Evolutionary conservation across 2,888 invertebrate genomes (phyloP), one percentile per base, ranked within the genome.

Genomic region (Amaurobius ferox): DNA sequence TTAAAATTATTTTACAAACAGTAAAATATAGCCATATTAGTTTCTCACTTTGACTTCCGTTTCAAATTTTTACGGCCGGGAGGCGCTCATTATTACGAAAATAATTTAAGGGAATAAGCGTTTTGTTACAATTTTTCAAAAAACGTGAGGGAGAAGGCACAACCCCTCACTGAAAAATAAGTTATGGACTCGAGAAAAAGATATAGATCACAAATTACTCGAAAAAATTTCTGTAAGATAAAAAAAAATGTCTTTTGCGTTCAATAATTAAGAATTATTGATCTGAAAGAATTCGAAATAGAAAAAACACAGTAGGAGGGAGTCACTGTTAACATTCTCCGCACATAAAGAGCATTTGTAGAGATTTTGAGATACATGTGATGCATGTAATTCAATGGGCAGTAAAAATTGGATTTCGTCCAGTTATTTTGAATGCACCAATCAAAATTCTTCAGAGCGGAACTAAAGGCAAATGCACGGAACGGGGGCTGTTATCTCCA

Each of bases 381-480:
- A 72, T 44, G 77, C 83, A 48, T 35, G n/a, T 35, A 71, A 77
- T 72, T 76, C 72, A 85, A 72, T 71, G 61, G 77, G 66, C 44
- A 72, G 78, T 70, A 85, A 83, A 85, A 85, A 76, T 85, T 85
- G 83, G 83, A 85, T 67, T 85, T 23, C 39, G 55, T 85, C 83
- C 83, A 85, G 83, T 85, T 72, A 85, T 77, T 85, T 85, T 85
- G 77, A 85, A 85, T 85, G 70, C 64, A 72, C 83, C 77, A 85
- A 85, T 85, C 83, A 85, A 40, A 71, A 72, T 19, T 29, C 67
- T 67, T 35, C 44, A n/a, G 72, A 61, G 83, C 77, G 83, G 83
- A 85, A 85, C 71, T 77, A 72, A 72, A 62, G 32, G 77, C 61
- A 74, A 30, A 48, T 32, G 55, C 62, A 35, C 64, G 66, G 67